Conservation (phyloP, 1,140 invertebrate species). For the Bombus soroeensis region DNA sequence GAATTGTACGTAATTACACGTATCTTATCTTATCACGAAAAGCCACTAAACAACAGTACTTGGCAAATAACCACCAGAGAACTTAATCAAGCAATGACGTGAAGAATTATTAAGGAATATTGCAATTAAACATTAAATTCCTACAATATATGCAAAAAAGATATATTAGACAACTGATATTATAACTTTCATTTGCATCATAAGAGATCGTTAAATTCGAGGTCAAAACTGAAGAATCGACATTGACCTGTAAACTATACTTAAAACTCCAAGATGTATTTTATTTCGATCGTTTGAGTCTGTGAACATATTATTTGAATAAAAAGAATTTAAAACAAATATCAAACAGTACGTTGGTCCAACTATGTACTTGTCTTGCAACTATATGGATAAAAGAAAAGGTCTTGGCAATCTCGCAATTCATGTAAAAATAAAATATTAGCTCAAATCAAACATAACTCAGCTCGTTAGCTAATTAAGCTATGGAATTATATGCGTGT, state of each 20-base stretch:
- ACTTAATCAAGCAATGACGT: too few species aligned
- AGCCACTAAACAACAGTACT: not conserved
- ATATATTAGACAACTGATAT: too few species aligned
- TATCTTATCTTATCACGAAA: constrained; percentile 33
- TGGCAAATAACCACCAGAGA: not conserved
- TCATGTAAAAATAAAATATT: not conserved
- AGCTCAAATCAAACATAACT: not conserved
- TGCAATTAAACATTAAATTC: not conserved
- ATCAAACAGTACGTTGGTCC: too few species aligned
- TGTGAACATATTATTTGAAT: not conserved
- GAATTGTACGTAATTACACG: not conserved
- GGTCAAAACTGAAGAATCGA: not conserved
- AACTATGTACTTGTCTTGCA: not conserved
- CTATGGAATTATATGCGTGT: not conserved
- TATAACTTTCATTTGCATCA: too few species aligned
- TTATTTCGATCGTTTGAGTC: not conserved
- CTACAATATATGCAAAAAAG: too few species aligned
- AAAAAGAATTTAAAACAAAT: too few species aligned
- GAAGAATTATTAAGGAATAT: too few species aligned
- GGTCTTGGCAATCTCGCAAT: not conserved
- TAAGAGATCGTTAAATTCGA: too few species aligned
- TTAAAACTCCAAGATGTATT: not conserved
- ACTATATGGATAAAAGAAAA: not conserved
- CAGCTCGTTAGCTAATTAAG: not conserved
- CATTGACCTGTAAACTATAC: not conserved